A percentile compares a stretch with the other conserved stretches of the same genome.
Conservation (phyloP, 1,140 invertebrate species). For the Hestina assimilis region DNA sequence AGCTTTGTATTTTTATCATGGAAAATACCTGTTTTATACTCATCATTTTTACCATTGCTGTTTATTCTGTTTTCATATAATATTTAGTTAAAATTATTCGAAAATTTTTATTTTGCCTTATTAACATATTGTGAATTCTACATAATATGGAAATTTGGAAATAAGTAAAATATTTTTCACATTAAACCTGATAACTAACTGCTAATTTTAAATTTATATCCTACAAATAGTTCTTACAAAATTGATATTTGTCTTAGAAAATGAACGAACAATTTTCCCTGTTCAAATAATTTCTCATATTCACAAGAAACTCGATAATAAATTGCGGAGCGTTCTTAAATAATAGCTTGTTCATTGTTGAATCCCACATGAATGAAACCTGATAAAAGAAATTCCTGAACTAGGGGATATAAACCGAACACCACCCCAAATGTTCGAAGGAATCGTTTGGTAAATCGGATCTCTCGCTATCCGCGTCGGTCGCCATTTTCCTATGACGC, state of each 20-base stretch:
- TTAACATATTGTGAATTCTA: no score
- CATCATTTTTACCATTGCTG: no score
- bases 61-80: no score
- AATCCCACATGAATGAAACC: conserved; percentile 44
- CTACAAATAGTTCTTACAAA: no score
- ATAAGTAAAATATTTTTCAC: no score
- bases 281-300: conserved; percentile 35
- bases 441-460: conserved; percentile 23
- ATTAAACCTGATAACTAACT: no score
- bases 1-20: neutral
- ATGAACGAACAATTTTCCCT: neutral
- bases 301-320: conserved; percentile 48
- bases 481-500: conserved; percentile 11
- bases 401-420: conserved; percentile 50
- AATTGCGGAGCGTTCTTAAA: conserved; percentile 36
- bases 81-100: no score
- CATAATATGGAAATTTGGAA: no score
- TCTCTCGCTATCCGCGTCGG: conserved; percentile 8
- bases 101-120: no score
- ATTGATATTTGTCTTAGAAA: no score
- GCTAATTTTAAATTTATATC: no score
- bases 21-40: no score
- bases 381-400: conserved; percentile 63
- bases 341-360: conserved; percentile 31
- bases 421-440: conserved; percentile 20